Conservation (phyloP, 2,888 invertebrate genomes). For the Pseudococcus viburni region DNA sequence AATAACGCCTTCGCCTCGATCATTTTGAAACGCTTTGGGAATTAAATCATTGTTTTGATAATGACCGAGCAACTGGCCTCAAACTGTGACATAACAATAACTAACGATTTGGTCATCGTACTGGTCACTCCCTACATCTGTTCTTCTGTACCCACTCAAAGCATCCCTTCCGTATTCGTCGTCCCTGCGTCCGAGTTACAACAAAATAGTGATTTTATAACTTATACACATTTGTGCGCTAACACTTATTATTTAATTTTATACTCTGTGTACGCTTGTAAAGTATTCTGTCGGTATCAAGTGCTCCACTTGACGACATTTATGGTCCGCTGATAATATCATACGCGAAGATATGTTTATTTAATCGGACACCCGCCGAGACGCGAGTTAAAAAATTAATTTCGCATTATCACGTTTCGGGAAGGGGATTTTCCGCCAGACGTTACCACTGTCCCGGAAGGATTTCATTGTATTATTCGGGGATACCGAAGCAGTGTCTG, state of each 20-base stretch:
- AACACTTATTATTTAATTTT: slow-evolving; percentile 64
- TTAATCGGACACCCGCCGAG: slow-evolving; percentile 23
- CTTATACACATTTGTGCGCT: neutral
- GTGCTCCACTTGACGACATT: slow-evolving; percentile 16
- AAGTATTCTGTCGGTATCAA: slow-evolving; percentile 42
- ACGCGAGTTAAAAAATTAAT: slow-evolving; percentile 15
- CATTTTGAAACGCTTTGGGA: slow-evolving; percentile 59
- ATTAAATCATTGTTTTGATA: slow-evolving; percentile 66
- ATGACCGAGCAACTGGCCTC: slow-evolving; percentile 48
- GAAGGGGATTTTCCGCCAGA: neutral
- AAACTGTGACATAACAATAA: slow-evolving; percentile 64
- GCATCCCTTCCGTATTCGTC: neutral
- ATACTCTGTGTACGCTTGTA: slow-evolving; percentile 65
- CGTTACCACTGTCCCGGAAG: slow-evolving; percentile 33
- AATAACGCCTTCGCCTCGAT: slow-evolving; percentile 14
- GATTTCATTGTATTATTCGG: slow-evolving; percentile 30
- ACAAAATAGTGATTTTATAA: slow-evolving; percentile 56
- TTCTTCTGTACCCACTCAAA: slow-evolving; percentile 44
- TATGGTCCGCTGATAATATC: slow-evolving; percentile 21
- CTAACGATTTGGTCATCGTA: slow-evolving; percentile 63
- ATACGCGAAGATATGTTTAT: slow-evolving; percentile 43
- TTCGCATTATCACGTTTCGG: slow-evolving; percentile 8
- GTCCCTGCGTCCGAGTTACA: slow-evolving; percentile 15
- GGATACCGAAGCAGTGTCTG: slow-evolving; percentile 25
- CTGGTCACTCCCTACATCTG: slow-evolving; percentile 65